A percentile compares a stretch with the other conserved stretches of the same genome.
These are phyloP conservation scores for Gadopsis bispinosus DNA, from an alignment of 2,797 vertebrate genomes.

Conservation along the genomic window DNA sequence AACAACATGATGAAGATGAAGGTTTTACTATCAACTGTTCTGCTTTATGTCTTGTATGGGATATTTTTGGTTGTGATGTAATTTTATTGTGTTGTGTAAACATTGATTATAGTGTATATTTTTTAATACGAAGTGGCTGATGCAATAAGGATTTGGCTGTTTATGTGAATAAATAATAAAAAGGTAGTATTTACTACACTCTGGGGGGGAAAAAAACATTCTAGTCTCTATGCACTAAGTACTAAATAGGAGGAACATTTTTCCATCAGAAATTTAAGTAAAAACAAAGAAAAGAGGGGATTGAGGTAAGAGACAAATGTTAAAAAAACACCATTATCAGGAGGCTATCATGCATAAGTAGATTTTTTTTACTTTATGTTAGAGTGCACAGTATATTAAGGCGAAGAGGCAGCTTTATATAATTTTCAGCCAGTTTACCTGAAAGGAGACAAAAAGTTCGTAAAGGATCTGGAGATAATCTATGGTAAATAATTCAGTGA, in stretches of 20 bases:
- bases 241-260: not conserved
- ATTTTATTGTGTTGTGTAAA: not conserved
- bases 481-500: constrained; percentile 63
- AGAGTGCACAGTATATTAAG: not conserved
- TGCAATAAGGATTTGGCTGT: not conserved
- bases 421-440: constrained; percentile 45
- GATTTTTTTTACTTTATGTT: not conserved
- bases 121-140: not conserved
- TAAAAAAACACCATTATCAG: not conserved
- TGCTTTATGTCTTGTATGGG: not conserved
- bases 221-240: not conserved
- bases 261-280: not conserved
- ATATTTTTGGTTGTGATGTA: not conserved
- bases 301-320: not conserved
- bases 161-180: constrained; percentile 10
- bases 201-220: not conserved
- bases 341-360: not conserved
- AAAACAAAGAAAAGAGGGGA: not conserved
- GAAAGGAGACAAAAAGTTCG: constrained; percentile 51
- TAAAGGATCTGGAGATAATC: constrained; percentile 50
- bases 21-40: not conserved
- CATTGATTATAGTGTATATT: not conserved
- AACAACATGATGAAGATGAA: not conserved
- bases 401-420: constrained; percentile 35
- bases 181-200: not conserved